phyloP scores from a whole-genome alignment of 2,113 vertebrate species.

The Pampusana beccarii region DNA sequence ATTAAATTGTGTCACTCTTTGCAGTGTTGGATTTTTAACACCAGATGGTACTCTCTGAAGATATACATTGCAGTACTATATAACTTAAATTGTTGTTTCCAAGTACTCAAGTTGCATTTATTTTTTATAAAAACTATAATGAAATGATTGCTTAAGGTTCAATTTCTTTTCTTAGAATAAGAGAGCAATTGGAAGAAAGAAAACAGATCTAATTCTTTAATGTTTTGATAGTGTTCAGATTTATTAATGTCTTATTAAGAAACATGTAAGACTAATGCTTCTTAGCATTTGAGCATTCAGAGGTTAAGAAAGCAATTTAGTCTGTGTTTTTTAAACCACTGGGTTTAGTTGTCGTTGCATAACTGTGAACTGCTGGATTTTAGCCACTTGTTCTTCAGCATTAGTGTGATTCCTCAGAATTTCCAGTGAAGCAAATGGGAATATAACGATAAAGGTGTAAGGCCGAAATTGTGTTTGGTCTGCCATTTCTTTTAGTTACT shows the following conservation, averaged over 20 bases:
- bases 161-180: background rate
- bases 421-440: background rate
- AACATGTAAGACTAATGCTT: background rate
- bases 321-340: background rate
- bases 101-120: background rate
- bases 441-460: background rate
- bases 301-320: background rate
- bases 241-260: background rate
- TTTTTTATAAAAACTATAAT: background rate
- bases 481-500: background rate
- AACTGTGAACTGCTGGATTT: background rate
- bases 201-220: background rate
- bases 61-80: background rate
- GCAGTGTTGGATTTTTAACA: background rate
- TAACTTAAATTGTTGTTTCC: background rate
- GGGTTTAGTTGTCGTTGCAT: background rate
- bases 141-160: background rate
- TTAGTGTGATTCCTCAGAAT: background rate
- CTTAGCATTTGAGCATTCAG: background rate
- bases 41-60: background rate
- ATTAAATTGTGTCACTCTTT: background rate
- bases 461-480: fast-evolving
- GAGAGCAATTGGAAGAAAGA: background rate
- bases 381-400: background rate
- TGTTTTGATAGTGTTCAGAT: background rate